phyloP scores from a whole-genome alignment of 2,113 vertebrate genomes.

The Caranx melampygus region DNA sequence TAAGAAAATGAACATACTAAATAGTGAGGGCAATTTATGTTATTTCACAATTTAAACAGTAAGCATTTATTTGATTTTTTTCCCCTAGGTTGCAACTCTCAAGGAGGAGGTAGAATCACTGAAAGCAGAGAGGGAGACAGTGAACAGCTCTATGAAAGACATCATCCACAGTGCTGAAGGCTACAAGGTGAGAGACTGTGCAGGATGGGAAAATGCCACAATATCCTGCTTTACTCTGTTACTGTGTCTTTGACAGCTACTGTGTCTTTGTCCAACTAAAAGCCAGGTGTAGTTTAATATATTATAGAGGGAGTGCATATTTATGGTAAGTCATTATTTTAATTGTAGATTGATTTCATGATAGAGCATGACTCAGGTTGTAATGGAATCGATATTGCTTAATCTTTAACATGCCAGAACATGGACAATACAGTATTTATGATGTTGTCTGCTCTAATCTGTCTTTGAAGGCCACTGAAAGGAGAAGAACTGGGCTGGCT shows the following conservation, averaged over 20 bases:
- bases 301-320: background rate
- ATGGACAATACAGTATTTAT: background rate
- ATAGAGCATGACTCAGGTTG: background rate
- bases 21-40: background rate
- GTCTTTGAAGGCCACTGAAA: background rate
- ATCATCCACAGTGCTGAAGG: slow-evolving; percentile 94
- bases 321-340: background rate
- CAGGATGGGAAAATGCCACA: background rate
- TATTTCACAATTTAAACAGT: background rate
- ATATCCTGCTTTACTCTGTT: background rate
- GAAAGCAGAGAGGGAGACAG: slow-evolving; percentile 86
- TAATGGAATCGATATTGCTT: background rate
- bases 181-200: slow-evolving; percentile 89
- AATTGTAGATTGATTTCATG: background rate
- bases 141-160: slow-evolving; percentile 91
- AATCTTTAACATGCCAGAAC: background rate
- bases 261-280: background rate
- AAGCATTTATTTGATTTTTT: background rate
- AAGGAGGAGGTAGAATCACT: slow-evolving; percentile 87
- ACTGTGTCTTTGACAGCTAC: background rate
- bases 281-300: background rate
- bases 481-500: background rate
- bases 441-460: background rate
- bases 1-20: background rate
- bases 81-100: slow-evolving; percentile 82